Base-by-base conservation (phyloP, 2,888 invertebrate species). In the Eupsilia transversa region DNA sequence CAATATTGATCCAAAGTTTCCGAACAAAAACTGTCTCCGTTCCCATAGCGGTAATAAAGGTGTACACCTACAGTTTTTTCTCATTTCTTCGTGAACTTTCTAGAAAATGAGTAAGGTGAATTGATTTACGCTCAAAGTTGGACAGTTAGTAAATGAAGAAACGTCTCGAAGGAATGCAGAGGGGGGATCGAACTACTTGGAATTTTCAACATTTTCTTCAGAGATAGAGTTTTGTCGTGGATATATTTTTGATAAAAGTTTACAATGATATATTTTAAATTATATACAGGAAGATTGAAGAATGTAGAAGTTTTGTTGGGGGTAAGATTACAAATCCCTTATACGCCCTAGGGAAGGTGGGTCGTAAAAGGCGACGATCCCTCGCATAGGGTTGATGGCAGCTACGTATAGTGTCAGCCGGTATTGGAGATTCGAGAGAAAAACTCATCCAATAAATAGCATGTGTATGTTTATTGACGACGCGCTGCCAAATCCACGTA, bases 91-190 rank as follows among this genome's bases (percentile, higher is more conserved):
- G 70, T 52, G 75, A 86, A 84, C 65, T 79, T 74, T 79, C 79
- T 76, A 77, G 82, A 85, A 86, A 88, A 89, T 79, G 76, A 79
- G 76, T 73, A 73, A 80, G 84, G 84, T 84, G 86, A 91, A 91
- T 92, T 92, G 92, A 91, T 92, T 92, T 91, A 92, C 89, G 86
- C 83, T 76, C 65, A 72, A 91, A 92, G 87, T 91, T 91, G 81
- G 91, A 92, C 92, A 89, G 89, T 88, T 91, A 77, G 83, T 89
- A 89, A 90, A 91, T 89, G 89, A 88, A 88, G 79, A 85, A 86
- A 77, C 38, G 75, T 87, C 88, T 88, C 87, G 33, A 52, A 82
- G 80, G 82, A 69, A 82, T 79, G 80, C 75, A 74, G 67, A 72
- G 71, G 67, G 78, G 80, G 82, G 56, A 63, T 70, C 61, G 33